Evolutionary conservation across 2,888 invertebrate species (phyloP).

Genomic region (Chirona hameri): DNA sequence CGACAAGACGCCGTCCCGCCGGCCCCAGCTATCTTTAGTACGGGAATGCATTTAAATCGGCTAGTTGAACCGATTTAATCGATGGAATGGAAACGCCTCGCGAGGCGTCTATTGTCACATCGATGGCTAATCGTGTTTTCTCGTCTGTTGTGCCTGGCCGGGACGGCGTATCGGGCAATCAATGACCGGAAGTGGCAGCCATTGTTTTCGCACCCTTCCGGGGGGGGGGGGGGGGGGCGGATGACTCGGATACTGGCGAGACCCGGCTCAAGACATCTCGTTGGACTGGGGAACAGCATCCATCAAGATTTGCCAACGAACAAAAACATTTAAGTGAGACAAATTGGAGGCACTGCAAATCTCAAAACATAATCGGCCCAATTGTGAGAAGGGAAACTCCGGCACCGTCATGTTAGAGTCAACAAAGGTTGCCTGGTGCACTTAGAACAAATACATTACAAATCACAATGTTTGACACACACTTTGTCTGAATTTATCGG

Average conservation of each 20-base stretch:
- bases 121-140: not conserved
- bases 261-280: not conserved
- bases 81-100: not conserved
- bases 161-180: not conserved
- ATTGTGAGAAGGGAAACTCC: no score
- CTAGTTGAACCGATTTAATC: not conserved
- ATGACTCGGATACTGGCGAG: not conserved
- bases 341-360: not conserved
- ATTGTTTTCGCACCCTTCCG: not conserved
- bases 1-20: not conserved
- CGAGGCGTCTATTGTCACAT: not conserved
- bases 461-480: no score
- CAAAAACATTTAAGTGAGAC: not conserved
- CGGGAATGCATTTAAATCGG: constrained; percentile 7
- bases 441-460: no score
- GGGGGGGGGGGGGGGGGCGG: not conserved
- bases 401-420: no score
- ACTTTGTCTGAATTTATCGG: no score
- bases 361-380: not conserved
- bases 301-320: not conserved
- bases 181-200: not conserved
- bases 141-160: not conserved
- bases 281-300: not conserved
- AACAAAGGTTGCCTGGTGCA: no score
- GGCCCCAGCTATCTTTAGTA: not conserved